phyloP scores from a whole-genome alignment of 2,888 invertebrate species.

The Netelia virgata region DNA sequence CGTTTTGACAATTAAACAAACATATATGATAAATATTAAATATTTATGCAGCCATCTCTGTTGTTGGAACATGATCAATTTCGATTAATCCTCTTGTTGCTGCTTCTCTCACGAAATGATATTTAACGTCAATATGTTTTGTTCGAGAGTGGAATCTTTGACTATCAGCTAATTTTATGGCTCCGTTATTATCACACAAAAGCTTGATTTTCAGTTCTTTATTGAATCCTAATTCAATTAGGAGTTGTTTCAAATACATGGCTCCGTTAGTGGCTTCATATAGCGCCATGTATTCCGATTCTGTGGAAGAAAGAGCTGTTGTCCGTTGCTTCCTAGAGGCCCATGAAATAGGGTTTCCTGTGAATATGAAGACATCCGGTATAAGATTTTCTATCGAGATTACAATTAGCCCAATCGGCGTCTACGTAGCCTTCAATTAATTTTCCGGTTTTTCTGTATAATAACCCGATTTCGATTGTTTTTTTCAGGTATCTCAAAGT shows the following conservation, averaged over 20 bases:
- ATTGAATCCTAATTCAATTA: slow-evolving; percentile 61
- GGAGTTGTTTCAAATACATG: slow-evolving; percentile 44
- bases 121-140: slow-evolving; percentile 60
- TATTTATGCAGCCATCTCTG: slow-evolving; percentile 57
- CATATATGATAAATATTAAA: no score
- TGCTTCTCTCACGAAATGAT: slow-evolving; percentile 63
- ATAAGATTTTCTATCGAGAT: slow-evolving; percentile 17
- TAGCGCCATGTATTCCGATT: slow-evolving; percentile 69
- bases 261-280: slow-evolving; percentile 63
- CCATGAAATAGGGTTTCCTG: no score
- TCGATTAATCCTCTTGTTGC: slow-evolving; percentile 36
- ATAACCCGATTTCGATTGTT: not conserved
- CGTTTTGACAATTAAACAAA: no score
- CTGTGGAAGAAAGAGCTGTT: slow-evolving; percentile 69
- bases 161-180: slow-evolving; percentile 52
- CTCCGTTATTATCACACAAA: slow-evolving; percentile 63
- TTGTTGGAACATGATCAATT: slow-evolving; percentile 32
- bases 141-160: slow-evolving; percentile 46
- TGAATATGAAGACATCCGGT: no score
- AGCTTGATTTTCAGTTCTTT: slow-evolving; percentile 36
- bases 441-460: not conserved
- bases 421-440: slow-evolving; percentile 30
- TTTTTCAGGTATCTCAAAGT: slow-evolving; percentile 34
- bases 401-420: slow-evolving; percentile 53
- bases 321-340: slow-evolving; percentile 63